Percentiles rank a stretch among this genome's conserved stretches.
phyloP scores from a whole-genome alignment of 2,113 vertebrate genomes.

The Struthio camelus region DNA sequence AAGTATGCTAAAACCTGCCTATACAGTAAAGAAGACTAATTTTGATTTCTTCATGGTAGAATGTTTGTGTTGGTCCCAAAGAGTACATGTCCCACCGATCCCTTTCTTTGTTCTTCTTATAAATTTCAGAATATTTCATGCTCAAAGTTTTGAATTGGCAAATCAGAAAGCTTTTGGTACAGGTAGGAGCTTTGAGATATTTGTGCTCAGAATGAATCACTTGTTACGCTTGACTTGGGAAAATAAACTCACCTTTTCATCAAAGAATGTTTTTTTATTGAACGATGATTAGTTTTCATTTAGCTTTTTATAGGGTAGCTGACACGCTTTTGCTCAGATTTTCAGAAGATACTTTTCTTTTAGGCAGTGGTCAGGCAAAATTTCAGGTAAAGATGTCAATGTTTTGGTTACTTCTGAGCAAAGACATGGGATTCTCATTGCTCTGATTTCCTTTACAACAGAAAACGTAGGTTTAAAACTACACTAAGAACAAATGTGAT shows the following conservation, averaged over 20 bases:
- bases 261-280: background rate
- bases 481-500: background rate
- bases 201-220: background rate
- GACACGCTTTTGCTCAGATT: background rate
- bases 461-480: background rate
- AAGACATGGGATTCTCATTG: background rate
- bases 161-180: background rate
- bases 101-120: background rate
- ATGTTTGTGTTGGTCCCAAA: background rate
- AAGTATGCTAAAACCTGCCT: background rate
- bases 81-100: rapidly evolving
- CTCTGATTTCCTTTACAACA: background rate
- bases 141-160: background rate
- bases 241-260: background rate
- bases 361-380: background rate
- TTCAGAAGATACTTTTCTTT: background rate
- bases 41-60: background rate
- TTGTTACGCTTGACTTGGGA: background rate
- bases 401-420: background rate
- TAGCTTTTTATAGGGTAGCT: background rate
- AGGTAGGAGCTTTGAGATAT: background rate
- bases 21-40: background rate
- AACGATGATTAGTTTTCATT: background rate
- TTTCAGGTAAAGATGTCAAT: background rate
- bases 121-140: background rate